Percentiles rank a stretch among this genome's conserved stretches.
Conservation (phyloP, 2,888 invertebrate genomes). For the Caenorhabditis sp. region DNA sequence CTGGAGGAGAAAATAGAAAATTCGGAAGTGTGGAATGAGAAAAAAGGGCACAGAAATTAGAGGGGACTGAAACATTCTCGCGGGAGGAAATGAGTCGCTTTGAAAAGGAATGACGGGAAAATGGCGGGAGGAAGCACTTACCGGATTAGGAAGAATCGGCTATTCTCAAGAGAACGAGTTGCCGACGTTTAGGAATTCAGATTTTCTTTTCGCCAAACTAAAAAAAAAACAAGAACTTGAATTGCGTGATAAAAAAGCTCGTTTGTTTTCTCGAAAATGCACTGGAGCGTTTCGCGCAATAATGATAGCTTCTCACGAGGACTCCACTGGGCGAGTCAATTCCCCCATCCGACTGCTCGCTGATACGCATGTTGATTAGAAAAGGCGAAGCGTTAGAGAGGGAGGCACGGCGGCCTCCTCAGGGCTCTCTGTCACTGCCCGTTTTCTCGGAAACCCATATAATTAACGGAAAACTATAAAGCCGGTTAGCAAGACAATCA, state of each 20-base stretch:
- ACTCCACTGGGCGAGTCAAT: slow-evolving; percentile 22
- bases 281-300: too few species aligned
- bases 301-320: too few species aligned
- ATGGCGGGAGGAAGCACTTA: slow-evolving; percentile 32
- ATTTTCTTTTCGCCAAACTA: background rate
- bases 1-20: slow-evolving; percentile 23
- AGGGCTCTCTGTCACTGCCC: background rate
- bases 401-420: background rate
- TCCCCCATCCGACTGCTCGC: slow-evolving; percentile 5
- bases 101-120: slow-evolving; percentile 12
- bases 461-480: slow-evolving; percentile 2
- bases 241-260: background rate
- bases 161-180: background rate
- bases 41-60: background rate
- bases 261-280: background rate
- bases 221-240: background rate
- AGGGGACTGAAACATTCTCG: slow-evolving; percentile 9
- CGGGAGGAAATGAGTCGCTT: background rate
- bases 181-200: slow-evolving; percentile 8
- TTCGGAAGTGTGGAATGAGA: background rate
- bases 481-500: background rate
- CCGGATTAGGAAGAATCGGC: slow-evolving; percentile 37
- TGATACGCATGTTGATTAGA: slow-evolving; percentile 39
- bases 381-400: background rate
- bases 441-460: background rate